Conservation (phyloP, 2,888 invertebrate species). For the Leptodirus hochenwartii region DNA sequence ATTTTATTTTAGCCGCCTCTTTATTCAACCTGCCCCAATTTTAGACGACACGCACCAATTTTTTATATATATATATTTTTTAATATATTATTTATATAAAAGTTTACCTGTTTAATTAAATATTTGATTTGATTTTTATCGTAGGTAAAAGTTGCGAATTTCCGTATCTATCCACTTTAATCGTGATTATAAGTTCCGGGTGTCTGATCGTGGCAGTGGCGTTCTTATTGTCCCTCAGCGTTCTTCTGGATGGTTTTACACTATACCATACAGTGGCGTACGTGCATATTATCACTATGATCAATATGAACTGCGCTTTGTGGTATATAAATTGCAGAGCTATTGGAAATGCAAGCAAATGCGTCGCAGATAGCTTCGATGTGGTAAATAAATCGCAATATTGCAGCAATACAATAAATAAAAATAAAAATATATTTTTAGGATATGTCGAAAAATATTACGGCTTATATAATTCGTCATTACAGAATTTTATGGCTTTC, state of each 20-base stretch:
- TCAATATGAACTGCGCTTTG: constrained; percentile 52
- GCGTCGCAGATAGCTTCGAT: constrained; percentile 24
- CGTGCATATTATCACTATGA: constrained; percentile 49
- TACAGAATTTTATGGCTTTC: constrained; percentile 46
- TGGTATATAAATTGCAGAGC: constrained; percentile 54
- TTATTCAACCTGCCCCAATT: no score
- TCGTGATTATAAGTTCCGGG: constrained; percentile 41
- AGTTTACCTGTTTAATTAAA: constrained; percentile 2
- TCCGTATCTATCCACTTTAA: constrained; percentile 38
- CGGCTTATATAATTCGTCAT: constrained; percentile 35
- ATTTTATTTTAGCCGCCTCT: no score
- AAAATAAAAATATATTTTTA: constrained; percentile 17
- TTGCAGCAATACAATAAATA: constrained; percentile 2
- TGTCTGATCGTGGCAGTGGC: constrained; percentile 40
- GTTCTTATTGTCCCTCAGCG: constrained; percentile 39
- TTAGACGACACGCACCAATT: no score
- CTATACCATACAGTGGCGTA: constrained; percentile 42
- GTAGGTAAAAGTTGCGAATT: constrained; percentile 41
- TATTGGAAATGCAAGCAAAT: constrained; percentile 37
- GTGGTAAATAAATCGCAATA: constrained; percentile 15
- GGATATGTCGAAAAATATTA: constrained; percentile 38
- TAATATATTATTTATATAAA: constrained; percentile 7
- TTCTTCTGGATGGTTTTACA: constrained; percentile 42
- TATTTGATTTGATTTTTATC: no score
- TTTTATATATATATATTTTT: no score